Evolutionary conservation across 2,797 vertebrate species (phyloP).

Genomic region (Lepus townsendii): DNA sequence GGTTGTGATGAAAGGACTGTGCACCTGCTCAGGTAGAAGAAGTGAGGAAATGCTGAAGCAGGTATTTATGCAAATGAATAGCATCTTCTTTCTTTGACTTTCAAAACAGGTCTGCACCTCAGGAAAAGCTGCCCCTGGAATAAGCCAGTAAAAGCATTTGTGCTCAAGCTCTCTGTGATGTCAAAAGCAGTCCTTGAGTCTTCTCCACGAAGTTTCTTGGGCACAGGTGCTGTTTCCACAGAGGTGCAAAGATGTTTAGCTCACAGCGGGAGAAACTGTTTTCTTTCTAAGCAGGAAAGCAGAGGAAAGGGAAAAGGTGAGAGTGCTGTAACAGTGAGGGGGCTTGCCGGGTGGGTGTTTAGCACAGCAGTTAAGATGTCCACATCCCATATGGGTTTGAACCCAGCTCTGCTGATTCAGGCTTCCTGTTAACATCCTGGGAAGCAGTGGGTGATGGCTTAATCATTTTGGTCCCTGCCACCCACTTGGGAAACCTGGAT

Average conservation of each 20-base stretch:
- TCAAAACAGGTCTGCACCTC: constrained; percentile 35
- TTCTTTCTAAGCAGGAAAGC: constrained; percentile 21
- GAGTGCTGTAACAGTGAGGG: not conserved
- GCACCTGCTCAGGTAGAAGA: constrained; percentile 79
- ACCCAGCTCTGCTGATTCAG: too few species aligned
- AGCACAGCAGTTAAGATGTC: too few species aligned
- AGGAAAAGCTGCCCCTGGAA: not conserved
- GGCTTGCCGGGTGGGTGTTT: too few species aligned
- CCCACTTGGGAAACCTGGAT: too few species aligned
- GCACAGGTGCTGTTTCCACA: constrained; percentile 56
- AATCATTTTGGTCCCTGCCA: too few species aligned
- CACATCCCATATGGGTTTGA: too few species aligned
- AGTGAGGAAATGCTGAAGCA: constrained; percentile 61
- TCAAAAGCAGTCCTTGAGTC: constrained; percentile 35
- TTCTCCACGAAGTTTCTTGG: not conserved
- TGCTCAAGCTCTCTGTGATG: constrained; percentile 36
- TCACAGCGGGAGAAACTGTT: not conserved
- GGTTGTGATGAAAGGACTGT: constrained; percentile 59
- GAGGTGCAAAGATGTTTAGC: constrained; percentile 49
- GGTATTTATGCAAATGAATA: constrained; percentile 59
- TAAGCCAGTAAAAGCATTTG: not conserved
- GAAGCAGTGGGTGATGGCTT: too few species aligned
- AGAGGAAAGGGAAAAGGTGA: not conserved
- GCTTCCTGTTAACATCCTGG: too few species aligned
- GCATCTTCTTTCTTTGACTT: constrained; percentile 31